Percentiles rank a stretch among this genome's conserved stretches.
These are phyloP conservation scores for Stichopus chloronotus DNA, from an alignment of 35 echinoderm and acorn worm genomes.

Conservation along the genomic window DNA sequence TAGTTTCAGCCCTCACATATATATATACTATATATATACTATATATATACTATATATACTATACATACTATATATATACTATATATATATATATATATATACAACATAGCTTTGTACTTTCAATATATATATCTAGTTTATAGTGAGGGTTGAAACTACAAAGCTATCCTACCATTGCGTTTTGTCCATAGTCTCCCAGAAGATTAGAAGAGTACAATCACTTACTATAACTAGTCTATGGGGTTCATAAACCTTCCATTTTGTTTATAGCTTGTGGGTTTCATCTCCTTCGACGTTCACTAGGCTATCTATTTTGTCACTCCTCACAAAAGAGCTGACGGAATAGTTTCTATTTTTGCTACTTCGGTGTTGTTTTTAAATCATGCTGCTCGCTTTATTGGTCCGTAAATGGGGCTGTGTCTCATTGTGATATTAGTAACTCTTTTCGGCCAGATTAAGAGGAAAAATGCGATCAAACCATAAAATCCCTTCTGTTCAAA, in stretches of 20 bases:
- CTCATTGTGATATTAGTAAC: neutral
- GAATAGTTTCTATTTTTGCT: neutral
- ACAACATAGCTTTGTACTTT: no score
- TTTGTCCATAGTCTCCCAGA: neutral
- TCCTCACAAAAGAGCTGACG: neutral
- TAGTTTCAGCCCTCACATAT: no score
- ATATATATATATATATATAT: no score
- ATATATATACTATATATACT: no score
- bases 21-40: no score
- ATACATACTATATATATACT: no score
- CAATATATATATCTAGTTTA: no score
- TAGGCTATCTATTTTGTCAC: neutral
- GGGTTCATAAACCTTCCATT: conserved; percentile 49
- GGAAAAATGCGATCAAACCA: conserved; percentile 45
- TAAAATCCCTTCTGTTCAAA: conserved; percentile 20
- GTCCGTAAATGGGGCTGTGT: conserved; percentile 44
- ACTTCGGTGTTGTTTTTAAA: neutral
- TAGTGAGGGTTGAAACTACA: neutral
- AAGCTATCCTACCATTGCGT: neutral
- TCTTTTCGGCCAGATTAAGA: conserved; percentile 21
- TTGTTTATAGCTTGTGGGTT: conserved; percentile 25
- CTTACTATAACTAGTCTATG: conserved; percentile 8
- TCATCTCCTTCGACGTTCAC: conserved; percentile 15
- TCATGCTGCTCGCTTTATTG: conserved; percentile 32
- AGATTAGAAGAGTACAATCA: neutral